These are phyloP conservation scores for Sebastiscus tertius DNA, from an alignment of 2,797 vertebrate species.

Conservation along the genomic window DNA sequence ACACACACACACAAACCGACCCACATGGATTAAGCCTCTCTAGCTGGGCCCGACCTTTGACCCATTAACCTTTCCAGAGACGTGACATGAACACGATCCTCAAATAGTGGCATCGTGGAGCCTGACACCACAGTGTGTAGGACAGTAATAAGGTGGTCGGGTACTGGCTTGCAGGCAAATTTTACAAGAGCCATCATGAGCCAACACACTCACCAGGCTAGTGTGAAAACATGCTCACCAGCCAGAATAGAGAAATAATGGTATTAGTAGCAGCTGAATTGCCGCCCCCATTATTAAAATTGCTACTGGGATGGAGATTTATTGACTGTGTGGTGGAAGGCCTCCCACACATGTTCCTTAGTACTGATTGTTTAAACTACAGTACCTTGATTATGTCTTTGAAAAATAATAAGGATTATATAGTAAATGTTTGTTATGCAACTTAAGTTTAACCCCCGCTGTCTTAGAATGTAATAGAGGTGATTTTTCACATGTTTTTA, in stretches of 20 bases:
- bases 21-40: slow-evolving; percentile 18
- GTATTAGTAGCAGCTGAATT: slow-evolving; percentile 60
- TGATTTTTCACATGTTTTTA: neutral
- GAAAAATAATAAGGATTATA: slow-evolving; percentile 16
- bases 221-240: slow-evolving; percentile 49
- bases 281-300: slow-evolving; percentile 64
- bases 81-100: slow-evolving; percentile 42
- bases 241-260: slow-evolving; percentile 46
- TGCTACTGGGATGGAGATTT: slow-evolving; percentile 50
- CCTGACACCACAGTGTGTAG: slow-evolving; percentile 6
- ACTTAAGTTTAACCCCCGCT: neutral
- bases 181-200: slow-evolving; percentile 31
- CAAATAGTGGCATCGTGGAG: neutral
- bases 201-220: slow-evolving; percentile 22
- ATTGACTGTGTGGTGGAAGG: slow-evolving; percentile 44
- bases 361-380: slow-evolving; percentile 57
- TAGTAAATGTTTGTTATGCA: slow-evolving; percentile 10
- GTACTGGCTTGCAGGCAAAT: slow-evolving; percentile 17
- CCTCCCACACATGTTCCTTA: slow-evolving; percentile 37
- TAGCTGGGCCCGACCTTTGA: slow-evolving; percentile 34
- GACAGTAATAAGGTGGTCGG: slow-evolving; percentile 26
- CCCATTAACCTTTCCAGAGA: slow-evolving; percentile 54
- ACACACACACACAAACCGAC: neutral
- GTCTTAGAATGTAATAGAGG: neutral
- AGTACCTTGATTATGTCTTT: slow-evolving; percentile 37